Conservation (phyloP, 2,113 vertebrate genomes). For the Stictonetta naevosa region DNA sequence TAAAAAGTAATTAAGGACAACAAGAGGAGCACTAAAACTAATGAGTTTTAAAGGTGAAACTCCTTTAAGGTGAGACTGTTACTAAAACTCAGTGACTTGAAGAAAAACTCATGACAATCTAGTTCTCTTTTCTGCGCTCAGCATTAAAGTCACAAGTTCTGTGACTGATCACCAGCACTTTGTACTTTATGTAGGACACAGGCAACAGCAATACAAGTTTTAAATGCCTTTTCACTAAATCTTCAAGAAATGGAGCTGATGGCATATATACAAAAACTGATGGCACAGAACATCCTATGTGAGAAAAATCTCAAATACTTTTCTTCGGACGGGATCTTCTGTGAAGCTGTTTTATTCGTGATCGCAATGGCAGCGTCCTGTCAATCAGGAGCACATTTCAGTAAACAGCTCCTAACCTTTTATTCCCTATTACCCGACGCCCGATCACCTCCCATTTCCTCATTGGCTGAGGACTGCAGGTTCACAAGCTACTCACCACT, state of each 20-base stretch:
- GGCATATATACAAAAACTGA: neutral
- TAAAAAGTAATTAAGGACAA: neutral
- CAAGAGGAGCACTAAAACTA: neutral
- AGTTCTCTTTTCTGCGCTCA: neutral
- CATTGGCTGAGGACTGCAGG: too few species aligned
- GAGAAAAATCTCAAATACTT: too few species aligned
- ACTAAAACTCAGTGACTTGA: neutral
- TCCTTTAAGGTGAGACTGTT: neutral
- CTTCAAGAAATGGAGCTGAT: neutral
- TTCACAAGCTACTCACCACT: too few species aligned
- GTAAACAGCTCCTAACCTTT: too few species aligned
- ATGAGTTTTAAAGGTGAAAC: neutral
- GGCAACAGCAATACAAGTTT: neutral
- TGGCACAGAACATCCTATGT: neutral
- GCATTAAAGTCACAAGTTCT: neutral
- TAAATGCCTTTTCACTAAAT: neutral
- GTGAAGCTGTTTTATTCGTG: too few species aligned
- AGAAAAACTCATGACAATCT: neutral
- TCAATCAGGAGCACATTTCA: too few species aligned
- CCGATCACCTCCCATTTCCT: too few species aligned
- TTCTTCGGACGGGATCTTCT: too few species aligned
- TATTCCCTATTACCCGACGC: too few species aligned
- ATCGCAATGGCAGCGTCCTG: too few species aligned
- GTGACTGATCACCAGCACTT: neutral
- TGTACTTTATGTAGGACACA: neutral